A percentile compares a stretch with the other conserved stretches of the same genome.
Evolutionary conservation across 2,888 invertebrate species (phyloP).

Genomic region (Orchestes rusci): DNA sequence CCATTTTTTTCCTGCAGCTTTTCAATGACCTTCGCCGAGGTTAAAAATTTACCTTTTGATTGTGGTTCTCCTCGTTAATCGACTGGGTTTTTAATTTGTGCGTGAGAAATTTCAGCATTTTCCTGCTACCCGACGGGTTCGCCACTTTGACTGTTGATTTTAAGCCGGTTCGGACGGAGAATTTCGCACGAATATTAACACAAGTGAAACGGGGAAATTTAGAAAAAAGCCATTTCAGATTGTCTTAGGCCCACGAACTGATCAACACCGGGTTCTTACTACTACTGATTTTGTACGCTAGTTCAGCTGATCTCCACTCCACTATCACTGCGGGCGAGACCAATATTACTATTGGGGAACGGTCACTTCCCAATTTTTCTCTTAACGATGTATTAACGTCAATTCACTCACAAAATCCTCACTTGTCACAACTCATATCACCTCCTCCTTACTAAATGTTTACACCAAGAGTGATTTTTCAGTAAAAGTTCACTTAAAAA

Average conservation of each 20-base stretch:
- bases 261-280: slow-evolving; percentile 40
- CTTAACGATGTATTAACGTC: neutral
- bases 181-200: slow-evolving; percentile 7
- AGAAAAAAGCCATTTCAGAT: slow-evolving; percentile 33
- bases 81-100: slow-evolving; percentile 81
- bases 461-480: no score
- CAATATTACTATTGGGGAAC: slow-evolving; percentile 41
- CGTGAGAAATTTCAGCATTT: slow-evolving; percentile 78
- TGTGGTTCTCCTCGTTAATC: slow-evolving; percentile 72
- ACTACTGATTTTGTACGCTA: slow-evolving; percentile 43
- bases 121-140: slow-evolving; percentile 44
- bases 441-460: no score
- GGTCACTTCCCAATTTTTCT: slow-evolving; percentile 4
- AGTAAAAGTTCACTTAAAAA: no score
- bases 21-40: slow-evolving; percentile 48
- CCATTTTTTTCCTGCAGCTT: slow-evolving; percentile 51
- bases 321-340: slow-evolving; percentile 41
- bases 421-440: no score
- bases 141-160: slow-evolving; percentile 40
- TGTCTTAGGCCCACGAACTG: slow-evolving; percentile 25
- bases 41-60: slow-evolving; percentile 56
- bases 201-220: slow-evolving; percentile 26
- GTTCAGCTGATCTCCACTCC: slow-evolving; percentile 44
- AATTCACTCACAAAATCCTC: neutral
- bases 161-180: slow-evolving; percentile 20